Percentiles rank a stretch among this genome's conserved stretches.
These are phyloP conservation scores for Rotaria sp. DNA, from an alignment of 2,888 invertebrate species.

Conservation along the genomic window DNA sequence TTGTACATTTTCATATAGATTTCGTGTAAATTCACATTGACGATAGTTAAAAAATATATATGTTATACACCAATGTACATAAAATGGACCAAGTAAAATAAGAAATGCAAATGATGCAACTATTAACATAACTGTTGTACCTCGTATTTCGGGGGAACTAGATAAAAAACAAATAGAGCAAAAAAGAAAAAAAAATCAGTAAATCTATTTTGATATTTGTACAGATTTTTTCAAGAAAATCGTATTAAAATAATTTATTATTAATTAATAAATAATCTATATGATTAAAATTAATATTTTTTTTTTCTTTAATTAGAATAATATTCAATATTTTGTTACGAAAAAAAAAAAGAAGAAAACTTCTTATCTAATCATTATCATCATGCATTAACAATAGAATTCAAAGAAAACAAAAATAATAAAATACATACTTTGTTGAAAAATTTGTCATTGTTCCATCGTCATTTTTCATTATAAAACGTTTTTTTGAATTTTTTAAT, in stretches of 20 bases:
- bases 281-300: too few relatives aligned
- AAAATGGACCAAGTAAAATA: slow-evolving; percentile 2
- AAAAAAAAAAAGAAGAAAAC: too few relatives aligned
- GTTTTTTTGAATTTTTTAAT: background rate
- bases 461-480: background rate
- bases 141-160: background rate
- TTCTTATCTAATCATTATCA: too few relatives aligned
- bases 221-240: background rate
- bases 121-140: slow-evolving; percentile 16
- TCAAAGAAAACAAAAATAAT: too few relatives aligned
- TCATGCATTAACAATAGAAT: too few relatives aligned
- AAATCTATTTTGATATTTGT: background rate
- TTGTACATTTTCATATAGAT: slow-evolving; percentile 16
- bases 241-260: too few relatives aligned
- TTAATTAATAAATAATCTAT: too few relatives aligned
- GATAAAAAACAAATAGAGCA: too few relatives aligned
- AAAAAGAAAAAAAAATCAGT: background rate
- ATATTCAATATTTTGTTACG: background rate
- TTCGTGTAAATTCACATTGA: slow-evolving; percentile 24
- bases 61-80: background rate
- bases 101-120: slow-evolving; percentile 18
- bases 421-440: background rate
- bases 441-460: background rate
- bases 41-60: slow-evolving; percentile 1
- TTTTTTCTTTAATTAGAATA: background rate